Percentiles rank a stretch among this genome's conserved stretches.
These are phyloP conservation scores for Diadophis punctatus DNA, from an alignment of 2,113 vertebrate species.

Conservation along the genomic window DNA sequence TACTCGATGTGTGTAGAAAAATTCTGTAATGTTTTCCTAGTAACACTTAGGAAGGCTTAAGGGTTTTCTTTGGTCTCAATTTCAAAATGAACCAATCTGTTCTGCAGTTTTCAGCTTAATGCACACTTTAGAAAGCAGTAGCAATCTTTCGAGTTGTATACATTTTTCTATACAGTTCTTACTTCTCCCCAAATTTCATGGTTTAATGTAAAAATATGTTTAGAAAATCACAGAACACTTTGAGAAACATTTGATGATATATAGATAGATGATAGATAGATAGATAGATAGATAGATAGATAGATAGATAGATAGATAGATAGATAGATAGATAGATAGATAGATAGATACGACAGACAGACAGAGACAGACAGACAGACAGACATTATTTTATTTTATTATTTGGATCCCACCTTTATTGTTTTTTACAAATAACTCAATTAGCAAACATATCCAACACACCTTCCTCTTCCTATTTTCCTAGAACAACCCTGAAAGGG, in stretches of 20 bases:
- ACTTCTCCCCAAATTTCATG: background rate
- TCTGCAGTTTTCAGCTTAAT: background rate
- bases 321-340: no score
- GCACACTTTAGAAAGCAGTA: background rate
- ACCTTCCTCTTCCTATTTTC: background rate
- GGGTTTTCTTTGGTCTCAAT: background rate
- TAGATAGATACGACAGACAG: fast-evolving
- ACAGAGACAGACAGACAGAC: no score
- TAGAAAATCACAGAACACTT: background rate
- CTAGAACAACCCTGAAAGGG: background rate
- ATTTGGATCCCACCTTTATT: background rate
- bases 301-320: no score
- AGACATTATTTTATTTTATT: background rate
- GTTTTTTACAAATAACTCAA: background rate
- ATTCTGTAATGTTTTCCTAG: conserved; percentile 8
- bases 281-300: no score
- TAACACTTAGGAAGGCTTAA: background rate
- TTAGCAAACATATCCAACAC: background rate
- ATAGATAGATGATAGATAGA: background rate
- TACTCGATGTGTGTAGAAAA: background rate
- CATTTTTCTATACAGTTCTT: no score
- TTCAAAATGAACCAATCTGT: background rate
- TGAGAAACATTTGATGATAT: background rate
- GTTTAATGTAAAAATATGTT: background rate
- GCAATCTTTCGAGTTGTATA: background rate